Conservation (phyloP, 1,140 invertebrate genomes). For the Drosophila repleta region DNA sequence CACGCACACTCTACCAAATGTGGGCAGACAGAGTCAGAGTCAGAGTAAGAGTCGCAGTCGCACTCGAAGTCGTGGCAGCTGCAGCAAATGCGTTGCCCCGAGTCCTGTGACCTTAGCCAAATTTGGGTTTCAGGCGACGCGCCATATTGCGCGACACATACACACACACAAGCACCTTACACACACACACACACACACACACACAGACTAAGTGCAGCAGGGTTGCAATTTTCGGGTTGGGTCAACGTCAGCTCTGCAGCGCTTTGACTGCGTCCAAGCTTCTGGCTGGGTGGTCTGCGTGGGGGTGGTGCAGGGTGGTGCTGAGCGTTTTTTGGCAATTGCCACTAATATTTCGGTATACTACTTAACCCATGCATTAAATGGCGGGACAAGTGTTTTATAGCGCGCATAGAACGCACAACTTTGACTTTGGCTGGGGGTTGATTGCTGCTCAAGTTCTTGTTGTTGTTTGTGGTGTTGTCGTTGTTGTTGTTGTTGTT, state of each 20-base stretch:
- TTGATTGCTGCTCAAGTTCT: conserved; percentile 30
- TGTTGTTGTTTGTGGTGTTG: conserved; percentile 26
- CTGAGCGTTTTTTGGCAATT: conserved; percentile 53
- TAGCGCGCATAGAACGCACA: conserved; percentile 24
- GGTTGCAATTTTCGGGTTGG: conserved; percentile 57
- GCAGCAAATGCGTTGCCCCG: conserved; percentile 23
- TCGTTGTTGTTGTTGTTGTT: conserved; percentile 24
- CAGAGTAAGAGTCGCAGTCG: too few relatives aligned
- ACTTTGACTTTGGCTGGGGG: conserved; percentile 9
- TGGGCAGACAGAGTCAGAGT: conserved; percentile 8
- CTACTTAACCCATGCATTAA: conserved; percentile 77
- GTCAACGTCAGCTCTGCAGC: conserved; percentile 38
- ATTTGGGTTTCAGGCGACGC: conserved; percentile 44
- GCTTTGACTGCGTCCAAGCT: conserved; percentile 31
- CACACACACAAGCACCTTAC: conserved; percentile 9
- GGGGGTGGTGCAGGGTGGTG: conserved; percentile 19
- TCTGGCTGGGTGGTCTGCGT: conserved; percentile 25
- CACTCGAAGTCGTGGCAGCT: conserved; percentile 26
- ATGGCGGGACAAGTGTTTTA: conserved; percentile 78
- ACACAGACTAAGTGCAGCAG: conserved; percentile 64
- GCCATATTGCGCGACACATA: conserved; percentile 51
- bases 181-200: conserved; percentile 47
- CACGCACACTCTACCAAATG: background rate
- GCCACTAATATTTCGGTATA: conserved; percentile 76
- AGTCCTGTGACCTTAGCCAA: conserved; percentile 46